Percentiles rank a stretch among this genome's conserved stretches.
Conservation (phyloP, 2,888 invertebrate genomes). For the Parnassius glacialis region DNA sequence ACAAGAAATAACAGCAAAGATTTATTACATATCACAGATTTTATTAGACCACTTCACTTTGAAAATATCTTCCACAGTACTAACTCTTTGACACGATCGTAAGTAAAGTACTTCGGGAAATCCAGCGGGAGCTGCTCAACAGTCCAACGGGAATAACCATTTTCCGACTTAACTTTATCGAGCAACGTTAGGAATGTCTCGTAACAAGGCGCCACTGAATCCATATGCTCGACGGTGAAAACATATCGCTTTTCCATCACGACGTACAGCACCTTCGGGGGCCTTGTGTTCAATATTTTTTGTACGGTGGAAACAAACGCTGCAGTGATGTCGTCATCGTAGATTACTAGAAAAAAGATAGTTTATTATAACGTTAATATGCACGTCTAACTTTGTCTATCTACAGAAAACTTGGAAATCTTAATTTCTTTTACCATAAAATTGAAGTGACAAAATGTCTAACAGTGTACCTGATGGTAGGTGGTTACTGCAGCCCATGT, state of each 20-base stretch:
- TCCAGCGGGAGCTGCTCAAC: slow-evolving; percentile 84
- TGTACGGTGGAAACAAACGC: slow-evolving; percentile 88
- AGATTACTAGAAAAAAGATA: slow-evolving; percentile 84
- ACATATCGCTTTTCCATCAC: slow-evolving; percentile 93
- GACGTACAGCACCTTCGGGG: slow-evolving; percentile 84
- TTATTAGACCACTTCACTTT: slow-evolving; percentile 28
- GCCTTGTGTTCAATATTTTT: slow-evolving; percentile 81
- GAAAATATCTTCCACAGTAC: slow-evolving; percentile 86
- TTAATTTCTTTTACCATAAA: too few species aligned
- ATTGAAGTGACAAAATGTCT: too few species aligned
- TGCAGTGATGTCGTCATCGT: slow-evolving; percentile 90
- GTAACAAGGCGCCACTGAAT: slow-evolving; percentile 92
- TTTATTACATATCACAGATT: slow-evolving; percentile 44
- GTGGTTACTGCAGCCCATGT: too few species aligned
- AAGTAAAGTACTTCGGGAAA: slow-evolving; percentile 91
- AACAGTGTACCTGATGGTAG: too few species aligned
- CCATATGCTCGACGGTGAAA: slow-evolving; percentile 89
- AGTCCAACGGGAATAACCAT: slow-evolving; percentile 73
- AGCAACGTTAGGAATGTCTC: slow-evolving; percentile 88
- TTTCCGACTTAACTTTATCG: slow-evolving; percentile 69
- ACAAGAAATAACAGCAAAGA: not conserved
- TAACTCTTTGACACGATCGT: slow-evolving; percentile 89
- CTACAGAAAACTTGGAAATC: too few species aligned
- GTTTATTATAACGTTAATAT: too few species aligned
- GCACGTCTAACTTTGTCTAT: too few species aligned